Evolutionary conservation across 2,797 vertebrate species (phyloP).

Genomic region (Smutsia gigantea): DNA sequence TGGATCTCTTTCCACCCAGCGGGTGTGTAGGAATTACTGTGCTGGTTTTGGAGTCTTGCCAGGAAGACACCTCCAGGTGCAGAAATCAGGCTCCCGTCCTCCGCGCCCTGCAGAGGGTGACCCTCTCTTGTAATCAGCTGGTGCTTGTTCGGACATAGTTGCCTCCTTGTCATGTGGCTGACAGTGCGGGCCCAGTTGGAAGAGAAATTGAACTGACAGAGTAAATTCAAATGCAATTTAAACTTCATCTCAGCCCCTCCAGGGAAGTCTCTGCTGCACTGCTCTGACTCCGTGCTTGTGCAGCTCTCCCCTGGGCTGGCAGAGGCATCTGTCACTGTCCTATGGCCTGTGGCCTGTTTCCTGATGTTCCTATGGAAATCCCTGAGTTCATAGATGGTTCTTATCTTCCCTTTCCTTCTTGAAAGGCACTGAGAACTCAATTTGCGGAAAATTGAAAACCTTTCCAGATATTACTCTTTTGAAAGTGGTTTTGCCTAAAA

Average conservation of each 20-base stretch:
- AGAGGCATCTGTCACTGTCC: not conserved
- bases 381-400: not conserved
- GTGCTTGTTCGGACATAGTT: not conserved
- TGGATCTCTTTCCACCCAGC: fast-evolving
- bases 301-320: not conserved
- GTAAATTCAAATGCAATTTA: not conserved
- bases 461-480: not conserved
- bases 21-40: not conserved
- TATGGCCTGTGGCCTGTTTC: not conserved
- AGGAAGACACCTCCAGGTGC: not conserved
- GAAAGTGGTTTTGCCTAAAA: not conserved
- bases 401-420: not conserved
- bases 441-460: conserved; percentile 4
- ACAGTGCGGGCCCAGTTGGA: fast-evolving
- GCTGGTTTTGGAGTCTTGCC: not conserved
- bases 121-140: not conserved
- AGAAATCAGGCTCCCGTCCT: not conserved
- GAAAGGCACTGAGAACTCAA: not conserved
- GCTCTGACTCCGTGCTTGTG: fast-evolving
- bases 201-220: fast-evolving
- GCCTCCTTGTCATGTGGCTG: no score
- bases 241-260: not conserved
- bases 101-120: conserved; percentile 40
- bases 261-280: not conserved
- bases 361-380: not conserved